A percentile compares a stretch with the other conserved stretches of the same genome.
Conservation (phyloP, 2,888 invertebrate species). For the Eristalis tenax region DNA sequence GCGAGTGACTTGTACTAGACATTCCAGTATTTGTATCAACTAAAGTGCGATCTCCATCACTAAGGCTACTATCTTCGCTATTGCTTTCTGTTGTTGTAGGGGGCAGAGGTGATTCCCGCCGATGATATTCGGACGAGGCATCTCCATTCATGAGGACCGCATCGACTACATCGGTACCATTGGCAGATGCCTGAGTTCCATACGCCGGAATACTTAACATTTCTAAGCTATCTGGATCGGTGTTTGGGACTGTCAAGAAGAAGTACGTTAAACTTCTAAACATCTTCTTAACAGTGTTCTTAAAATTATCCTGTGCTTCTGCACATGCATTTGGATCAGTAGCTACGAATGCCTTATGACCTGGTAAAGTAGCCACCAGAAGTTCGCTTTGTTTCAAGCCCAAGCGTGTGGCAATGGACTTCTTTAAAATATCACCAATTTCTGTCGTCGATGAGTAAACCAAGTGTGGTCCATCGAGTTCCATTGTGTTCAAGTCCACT, state of each 20-base stretch:
- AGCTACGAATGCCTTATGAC: conserved; percentile 82
- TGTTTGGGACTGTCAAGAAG: conserved; percentile 85
- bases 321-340: conserved; percentile 77
- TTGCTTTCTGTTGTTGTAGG: conserved; percentile 83
- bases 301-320: conserved; percentile 81
- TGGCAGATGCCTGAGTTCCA: conserved; percentile 70
- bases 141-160: conserved; percentile 78
- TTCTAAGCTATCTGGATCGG: conserved; percentile 83
- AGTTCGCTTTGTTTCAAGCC: conserved; percentile 77
- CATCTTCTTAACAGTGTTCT: conserved; percentile 77
- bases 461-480: conserved; percentile 84
- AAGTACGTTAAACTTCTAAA: conserved; percentile 85
- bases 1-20: conserved; percentile 80
- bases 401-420: conserved; percentile 82
- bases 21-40: conserved; percentile 79
- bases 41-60: conserved; percentile 86
- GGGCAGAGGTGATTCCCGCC: conserved; percentile 73
- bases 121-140: conserved; percentile 59
- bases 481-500: conserved; percentile 84
- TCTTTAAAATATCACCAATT: conserved; percentile 84
- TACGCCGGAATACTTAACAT: conserved; percentile 82
- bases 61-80: conserved; percentile 89
- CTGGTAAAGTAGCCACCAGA: conserved; percentile 76
- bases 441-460: conserved; percentile 84
- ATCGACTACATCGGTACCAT: conserved; percentile 78